A percentile compares a stretch with the other conserved stretches of the same genome.
Conservation (phyloP, 2,113 vertebrate species). For the Chionomys nivalis region DNA sequence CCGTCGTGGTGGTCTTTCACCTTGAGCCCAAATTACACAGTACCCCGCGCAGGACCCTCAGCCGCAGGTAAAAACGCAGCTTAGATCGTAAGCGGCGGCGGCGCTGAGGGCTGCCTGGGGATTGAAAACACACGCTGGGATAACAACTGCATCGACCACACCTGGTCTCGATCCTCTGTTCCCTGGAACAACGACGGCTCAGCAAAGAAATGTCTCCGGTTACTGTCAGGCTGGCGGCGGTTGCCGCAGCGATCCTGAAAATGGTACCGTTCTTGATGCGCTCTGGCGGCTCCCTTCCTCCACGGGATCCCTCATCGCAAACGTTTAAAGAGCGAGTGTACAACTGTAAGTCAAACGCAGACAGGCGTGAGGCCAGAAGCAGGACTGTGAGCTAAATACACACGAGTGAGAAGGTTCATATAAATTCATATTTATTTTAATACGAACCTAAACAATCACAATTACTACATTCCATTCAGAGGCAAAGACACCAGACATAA, state of each 20-base stretch:
- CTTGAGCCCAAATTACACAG: neutral
- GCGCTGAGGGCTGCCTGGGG: neutral
- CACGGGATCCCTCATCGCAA: neutral
- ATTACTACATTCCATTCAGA: neutral
- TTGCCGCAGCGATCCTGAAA: conserved; percentile 8
- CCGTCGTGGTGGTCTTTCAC: conserved; percentile 29
- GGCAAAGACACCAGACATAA: neutral
- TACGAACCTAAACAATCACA: neutral
- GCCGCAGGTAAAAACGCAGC: neutral
- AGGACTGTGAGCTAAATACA: neutral
- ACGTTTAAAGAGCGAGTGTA: conserved; percentile 1
- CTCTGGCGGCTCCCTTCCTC: neutral
- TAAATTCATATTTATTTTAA: neutral
- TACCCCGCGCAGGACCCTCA: neutral
- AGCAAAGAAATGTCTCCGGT: conserved; percentile 51
- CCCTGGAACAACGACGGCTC: neutral
- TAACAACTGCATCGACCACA: conserved; percentile 13
- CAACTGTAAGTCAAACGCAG: neutral
- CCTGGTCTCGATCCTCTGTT: neutral
- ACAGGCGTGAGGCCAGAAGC: neutral
- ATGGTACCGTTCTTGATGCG: neutral
- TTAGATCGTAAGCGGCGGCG: neutral
- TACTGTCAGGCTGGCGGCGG: neutral
- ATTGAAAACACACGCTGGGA: neutral
- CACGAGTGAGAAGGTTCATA: neutral